A percentile compares a stretch with the other conserved stretches of the same genome.
phyloP scores from a whole-genome alignment of 2,888 invertebrate genomes.

The Melinaea marsaeus region DNA sequence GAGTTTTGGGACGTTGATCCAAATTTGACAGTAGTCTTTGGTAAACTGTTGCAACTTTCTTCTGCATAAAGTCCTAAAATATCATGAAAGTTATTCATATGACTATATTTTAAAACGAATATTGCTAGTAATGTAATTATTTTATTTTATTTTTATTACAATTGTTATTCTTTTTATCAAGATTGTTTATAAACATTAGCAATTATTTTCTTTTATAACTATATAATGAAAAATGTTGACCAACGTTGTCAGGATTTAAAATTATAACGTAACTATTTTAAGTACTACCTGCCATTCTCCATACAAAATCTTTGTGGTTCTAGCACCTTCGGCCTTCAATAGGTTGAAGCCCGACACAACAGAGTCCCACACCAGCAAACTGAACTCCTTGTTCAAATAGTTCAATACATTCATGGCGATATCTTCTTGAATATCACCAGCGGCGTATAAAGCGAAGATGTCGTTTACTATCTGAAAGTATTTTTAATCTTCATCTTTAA shows the following conservation, averaged over 20 bases:
- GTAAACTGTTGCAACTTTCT: slow-evolving; percentile 51
- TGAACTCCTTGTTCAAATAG: slow-evolving; percentile 56
- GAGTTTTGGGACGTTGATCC: slow-evolving; percentile 40
- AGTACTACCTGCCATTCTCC: slow-evolving; percentile 61
- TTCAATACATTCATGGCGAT: slow-evolving; percentile 54
- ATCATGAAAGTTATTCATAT: neutral
- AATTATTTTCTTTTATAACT: too few relatives aligned
- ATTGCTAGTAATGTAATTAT: too few relatives aligned
- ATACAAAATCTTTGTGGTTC: slow-evolving; percentile 53
- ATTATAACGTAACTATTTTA: neutral
- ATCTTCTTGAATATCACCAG: slow-evolving; percentile 50
- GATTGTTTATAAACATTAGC: too few relatives aligned
- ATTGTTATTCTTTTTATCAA: too few relatives aligned
- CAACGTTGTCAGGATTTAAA: too few relatives aligned
- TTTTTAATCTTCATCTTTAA: too few relatives aligned
- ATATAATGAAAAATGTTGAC: too few relatives aligned
- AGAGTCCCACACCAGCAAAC: slow-evolving; percentile 59
- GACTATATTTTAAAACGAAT: too few relatives aligned
- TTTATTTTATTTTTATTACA: too few relatives aligned
- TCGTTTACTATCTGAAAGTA: slow-evolving; percentile 65
- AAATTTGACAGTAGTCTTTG: slow-evolving; percentile 42
- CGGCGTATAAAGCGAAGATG: slow-evolving; percentile 60
- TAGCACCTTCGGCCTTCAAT: slow-evolving; percentile 49
- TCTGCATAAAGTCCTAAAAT: slow-evolving; percentile 57
- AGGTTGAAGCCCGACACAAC: slow-evolving; percentile 55